Evolutionary conservation across 2,888 invertebrate genomes (phyloP), one percentile per base, ranked within the genome.

Genomic region (Idaea aversata): DNA sequence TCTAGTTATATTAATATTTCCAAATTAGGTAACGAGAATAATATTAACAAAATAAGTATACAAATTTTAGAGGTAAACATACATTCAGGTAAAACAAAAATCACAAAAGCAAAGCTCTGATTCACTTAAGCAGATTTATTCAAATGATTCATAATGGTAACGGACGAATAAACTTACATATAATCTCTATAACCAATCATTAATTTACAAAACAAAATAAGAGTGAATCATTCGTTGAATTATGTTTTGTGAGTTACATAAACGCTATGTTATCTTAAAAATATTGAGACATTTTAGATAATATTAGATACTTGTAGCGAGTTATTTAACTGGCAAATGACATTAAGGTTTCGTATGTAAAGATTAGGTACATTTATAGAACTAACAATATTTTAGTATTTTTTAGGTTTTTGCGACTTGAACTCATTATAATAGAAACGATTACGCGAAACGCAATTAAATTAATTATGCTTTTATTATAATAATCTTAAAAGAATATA

Each of bases 91-190:
- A 73, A 73, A 47, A 47, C 47, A 47, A 47, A 47, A 47, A 47
- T 47, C 47, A 47, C 47, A 47, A 47, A 79, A 80, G 80, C 79
- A 79, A 87, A 88, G 87, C 86, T 82, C 77, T 89, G 89, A 88
- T 72, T 89, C 87, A 88, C 73, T 67, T 74, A 70, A 76, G 77
- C 83, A 82, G 80, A 84, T 84, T 80, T 80, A 81, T 79, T 81
- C 71, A 72, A 74, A 78, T 87, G 87, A 86, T 70, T 88, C 88
- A 87, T 75, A 70, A 73, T 71, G 72, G 59, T 66, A 57, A 64
- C 72, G 73, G 77, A 77, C 77, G 75, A 79, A 76, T 70, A 69
- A 74, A 72, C 71, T 76, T 74, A 75, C 71, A 70, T 70, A 67
- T 72, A 72, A 63, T 71, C 71, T 70, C 69, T 62, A 61, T 63